A percentile compares a stretch with the other conserved stretches of the same genome.
phyloP scores from a whole-genome alignment of 2,113 vertebrate species.

The Tachysurus vachellii region DNA sequence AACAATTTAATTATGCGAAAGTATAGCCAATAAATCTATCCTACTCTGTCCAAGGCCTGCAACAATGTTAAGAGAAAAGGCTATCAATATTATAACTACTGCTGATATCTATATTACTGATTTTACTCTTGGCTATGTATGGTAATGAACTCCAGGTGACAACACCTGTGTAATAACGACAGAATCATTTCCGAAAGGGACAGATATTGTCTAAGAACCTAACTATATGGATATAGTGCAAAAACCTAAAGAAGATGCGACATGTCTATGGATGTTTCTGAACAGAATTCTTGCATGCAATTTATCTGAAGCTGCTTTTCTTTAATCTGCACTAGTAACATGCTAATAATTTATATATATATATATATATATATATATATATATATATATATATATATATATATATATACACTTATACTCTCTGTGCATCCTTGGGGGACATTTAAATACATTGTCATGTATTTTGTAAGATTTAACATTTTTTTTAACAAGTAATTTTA shows the following conservation, averaged over 20 bases:
- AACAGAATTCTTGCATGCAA: background rate
- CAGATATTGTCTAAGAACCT: background rate
- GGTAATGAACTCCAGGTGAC: background rate
- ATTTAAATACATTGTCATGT: background rate
- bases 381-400: too few species aligned
- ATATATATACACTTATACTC: too few species aligned
- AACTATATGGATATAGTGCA: background rate
- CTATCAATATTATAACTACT: background rate
- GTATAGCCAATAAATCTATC: conserved; percentile 34
- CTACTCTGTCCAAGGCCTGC: background rate
- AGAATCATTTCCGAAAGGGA: background rate
- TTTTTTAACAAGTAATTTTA: background rate
- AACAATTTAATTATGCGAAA: conserved; percentile 41
- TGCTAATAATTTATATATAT: background rate
- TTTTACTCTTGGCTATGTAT: background rate
- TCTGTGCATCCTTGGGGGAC: background rate
- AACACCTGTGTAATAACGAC: background rate
- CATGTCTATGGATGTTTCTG: background rate
- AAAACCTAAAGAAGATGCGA: background rate
- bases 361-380: too few species aligned
- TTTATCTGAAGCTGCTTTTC: background rate
- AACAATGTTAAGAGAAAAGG: background rate
- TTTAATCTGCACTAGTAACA: background rate
- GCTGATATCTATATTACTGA: background rate
- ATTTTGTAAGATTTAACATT: too few species aligned